Evolutionary conservation across 92 coral and sea anemone genomes (phyloP).

Genomic region (Zoanthus sociatus): DNA sequence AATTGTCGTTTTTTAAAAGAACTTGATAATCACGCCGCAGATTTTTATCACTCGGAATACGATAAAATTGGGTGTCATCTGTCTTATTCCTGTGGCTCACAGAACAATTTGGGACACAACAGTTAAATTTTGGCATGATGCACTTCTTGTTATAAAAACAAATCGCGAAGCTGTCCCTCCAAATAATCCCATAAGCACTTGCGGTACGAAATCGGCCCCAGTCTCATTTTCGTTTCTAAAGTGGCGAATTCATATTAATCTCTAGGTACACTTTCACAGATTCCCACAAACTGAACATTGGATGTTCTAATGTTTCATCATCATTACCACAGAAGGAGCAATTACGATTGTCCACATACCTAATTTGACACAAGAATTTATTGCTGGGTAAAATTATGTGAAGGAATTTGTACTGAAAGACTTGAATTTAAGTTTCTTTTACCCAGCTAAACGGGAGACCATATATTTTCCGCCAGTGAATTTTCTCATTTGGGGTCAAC

Average conservation of each 20-base stretch:
- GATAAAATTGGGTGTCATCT: constrained; percentile 26
- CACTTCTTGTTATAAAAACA: constrained; percentile 8
- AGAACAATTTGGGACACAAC: constrained; percentile 39
- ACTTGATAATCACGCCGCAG: constrained; percentile 56
- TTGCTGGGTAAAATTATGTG: no score
- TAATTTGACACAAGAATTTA: no score
- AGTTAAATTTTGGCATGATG: constrained; percentile 38
- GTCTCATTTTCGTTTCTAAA: constrained; percentile 28
- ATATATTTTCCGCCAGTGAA: no score
- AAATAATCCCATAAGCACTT: constrained; percentile 22
- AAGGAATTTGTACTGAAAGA: no score
- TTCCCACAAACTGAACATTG: no score
- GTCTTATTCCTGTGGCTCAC: constrained; percentile 25
- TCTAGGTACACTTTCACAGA: no score
- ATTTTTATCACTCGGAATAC: constrained; percentile 57
- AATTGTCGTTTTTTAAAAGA: constrained; percentile 50
- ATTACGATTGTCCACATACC: no score
- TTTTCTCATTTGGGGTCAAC: no score
- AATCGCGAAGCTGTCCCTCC: constrained; percentile 26
- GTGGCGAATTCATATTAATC: background rate
- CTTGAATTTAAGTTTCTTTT: no score
- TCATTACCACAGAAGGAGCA: no score
- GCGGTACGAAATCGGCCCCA: constrained; percentile 7
- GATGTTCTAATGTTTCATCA: no score
- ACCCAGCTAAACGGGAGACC: no score